Evolutionary conservation across 2,113 vertebrate genomes (phyloP).

Genomic region (Charina bottae): DNA sequence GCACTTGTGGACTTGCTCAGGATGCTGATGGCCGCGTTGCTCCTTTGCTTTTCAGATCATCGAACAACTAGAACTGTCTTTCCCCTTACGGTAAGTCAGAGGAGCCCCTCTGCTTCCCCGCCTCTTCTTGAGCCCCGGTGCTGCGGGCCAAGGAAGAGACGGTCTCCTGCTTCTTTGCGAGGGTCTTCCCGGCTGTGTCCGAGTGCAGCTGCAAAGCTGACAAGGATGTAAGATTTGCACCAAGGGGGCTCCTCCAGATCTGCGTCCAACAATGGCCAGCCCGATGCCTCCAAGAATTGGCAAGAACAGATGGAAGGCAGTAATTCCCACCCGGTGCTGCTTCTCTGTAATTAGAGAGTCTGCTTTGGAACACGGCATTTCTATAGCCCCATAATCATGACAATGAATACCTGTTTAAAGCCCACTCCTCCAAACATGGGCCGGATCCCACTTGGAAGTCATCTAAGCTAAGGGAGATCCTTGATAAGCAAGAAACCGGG

Average conservation of each 20-base stretch:
- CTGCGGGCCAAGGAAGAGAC: not conserved
- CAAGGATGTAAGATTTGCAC: too few species aligned
- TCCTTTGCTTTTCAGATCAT: slow-evolving; percentile 76
- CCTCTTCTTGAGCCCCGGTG: accelerated
- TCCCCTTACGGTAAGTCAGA: slow-evolving; percentile 81
- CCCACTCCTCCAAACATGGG: too few species aligned
- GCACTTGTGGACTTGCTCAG: accelerated
- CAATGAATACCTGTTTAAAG: too few species aligned
- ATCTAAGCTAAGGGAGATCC: too few species aligned
- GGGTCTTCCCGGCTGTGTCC: not conserved
- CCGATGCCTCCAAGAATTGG: not conserved
- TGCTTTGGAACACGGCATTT: not conserved
- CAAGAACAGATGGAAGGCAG: not conserved
- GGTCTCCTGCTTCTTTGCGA: too few species aligned
- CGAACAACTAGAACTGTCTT: slow-evolving; percentile 87
- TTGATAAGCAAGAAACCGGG: not conserved
- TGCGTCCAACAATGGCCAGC: not conserved
- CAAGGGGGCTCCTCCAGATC: not conserved
- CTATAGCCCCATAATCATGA: not conserved
- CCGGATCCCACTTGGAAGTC: not conserved
- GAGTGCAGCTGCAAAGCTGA: too few species aligned
- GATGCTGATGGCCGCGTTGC: not conserved
- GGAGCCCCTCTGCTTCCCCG: accelerated
- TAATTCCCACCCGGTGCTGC: too few species aligned
- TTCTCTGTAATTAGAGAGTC: not conserved